Base-by-base conservation (phyloP, 2,797 vertebrate species). In the Gambelia wislizenii region DNA sequence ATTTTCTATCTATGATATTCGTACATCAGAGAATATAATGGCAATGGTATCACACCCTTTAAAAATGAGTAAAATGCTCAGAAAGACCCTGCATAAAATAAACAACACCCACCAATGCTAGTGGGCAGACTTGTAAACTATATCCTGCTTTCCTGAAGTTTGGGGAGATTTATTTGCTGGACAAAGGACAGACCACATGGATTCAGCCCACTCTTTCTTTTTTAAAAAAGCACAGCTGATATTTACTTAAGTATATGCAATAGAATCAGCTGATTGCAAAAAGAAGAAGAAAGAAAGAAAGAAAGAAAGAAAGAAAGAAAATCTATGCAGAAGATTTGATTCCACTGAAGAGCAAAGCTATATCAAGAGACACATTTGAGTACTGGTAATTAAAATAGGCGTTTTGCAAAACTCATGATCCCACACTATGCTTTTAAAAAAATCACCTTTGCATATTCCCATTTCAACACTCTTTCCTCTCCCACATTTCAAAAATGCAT, bases 61-160 rank as follows among this genome's bases (percentile, higher is more conserved):
- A 96, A 94, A 93, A 95, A 95, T 91, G 94, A 94, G 69, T 77
- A 94, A 96, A 96, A 96, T 92, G 93, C 94, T 91, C 64, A 95
- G 76, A 93, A 94, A 93, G 90, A 33, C 90, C 88, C 90, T 94
- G 92, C 94, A 95, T 95, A 96, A 97, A 96, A 96, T 94, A 96
- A 97, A 92, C 92, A 96, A 96, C 88, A 88, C 91, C 82, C 88
- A 92, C 83, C 95, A 95, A 96, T 95, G 94, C 87, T 94, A 93
- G 95, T 91, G 85, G 88, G 90, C 89, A 92, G 88, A 92, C 94
- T 94, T 94, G 88, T 91, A 92, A 94, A 87, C 95, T 1, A 5
- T 85, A 94, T 88, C 39, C 81, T 93, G 69, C 85, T 94, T 89
- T 91, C 78, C 91, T 92, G 64, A 95, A 96, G 95, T 93, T 92